Evolutionary conservation across 2,113 vertebrate genomes (phyloP).

Genomic region (Etia nguti): DNA sequence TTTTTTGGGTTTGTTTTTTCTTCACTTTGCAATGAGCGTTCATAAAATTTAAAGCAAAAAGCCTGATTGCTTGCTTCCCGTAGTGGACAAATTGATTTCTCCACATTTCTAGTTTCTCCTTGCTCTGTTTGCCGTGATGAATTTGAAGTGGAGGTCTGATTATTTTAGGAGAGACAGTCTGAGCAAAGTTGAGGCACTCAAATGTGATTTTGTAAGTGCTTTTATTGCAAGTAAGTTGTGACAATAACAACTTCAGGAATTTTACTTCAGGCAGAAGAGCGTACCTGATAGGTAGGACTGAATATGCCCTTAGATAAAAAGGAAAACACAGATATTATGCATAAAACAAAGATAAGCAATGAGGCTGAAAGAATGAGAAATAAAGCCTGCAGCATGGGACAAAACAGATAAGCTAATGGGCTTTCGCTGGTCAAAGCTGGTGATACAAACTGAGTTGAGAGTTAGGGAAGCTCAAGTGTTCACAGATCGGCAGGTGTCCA

Average conservation of each 20-base stretch:
- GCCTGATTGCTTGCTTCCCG: neutral
- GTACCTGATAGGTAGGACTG: neutral
- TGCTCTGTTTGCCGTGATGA: neutral
- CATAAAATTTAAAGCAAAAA: neutral
- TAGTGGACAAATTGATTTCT: conserved; percentile 26
- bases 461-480: conserved; percentile 41
- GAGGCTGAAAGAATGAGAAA: neutral
- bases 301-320: neutral
- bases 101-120: neutral
- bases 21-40: conserved; percentile 21
- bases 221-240: neutral
- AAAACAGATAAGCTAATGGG: neutral
- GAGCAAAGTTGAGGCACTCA: conserved; percentile 8
- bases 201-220: conserved; percentile 13
- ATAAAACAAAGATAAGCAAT: neutral
- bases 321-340: neutral
- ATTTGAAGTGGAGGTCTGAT: conserved; percentile 10
- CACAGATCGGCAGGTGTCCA: conserved; percentile 41
- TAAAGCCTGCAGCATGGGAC: neutral
- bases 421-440: conserved; percentile 2
- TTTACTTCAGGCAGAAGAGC: neutral
- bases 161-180: neutral
- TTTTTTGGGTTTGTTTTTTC: neutral
- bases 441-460: conserved; percentile 32
- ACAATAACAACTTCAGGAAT: conserved; percentile 44